Base-by-base conservation (phyloP, 1,140 invertebrate genomes). In the Bombus soroeensis region DNA sequence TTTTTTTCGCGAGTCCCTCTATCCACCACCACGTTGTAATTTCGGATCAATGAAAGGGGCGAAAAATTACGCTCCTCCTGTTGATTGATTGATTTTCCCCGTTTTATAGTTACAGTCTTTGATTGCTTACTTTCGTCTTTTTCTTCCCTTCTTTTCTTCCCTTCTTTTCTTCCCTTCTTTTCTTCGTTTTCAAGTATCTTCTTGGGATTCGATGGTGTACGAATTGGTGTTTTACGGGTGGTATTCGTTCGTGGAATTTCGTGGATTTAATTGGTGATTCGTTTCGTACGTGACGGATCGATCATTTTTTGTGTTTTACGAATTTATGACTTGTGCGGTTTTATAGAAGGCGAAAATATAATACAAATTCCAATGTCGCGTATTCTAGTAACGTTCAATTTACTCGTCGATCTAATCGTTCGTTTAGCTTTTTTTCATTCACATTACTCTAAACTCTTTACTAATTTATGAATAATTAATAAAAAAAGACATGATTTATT, bases 31-130 rank as follows among this genome's bases (percentile, higher is more conserved):
- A 53, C 22, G 71, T 43, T 41, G 47, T 25, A 59, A 81, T 73
- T 82, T 64, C 57, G 28, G 6, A 47, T 37, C 6, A 34, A 73
- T 37, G 4, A 74, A 32, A 81, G 22, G n/a, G n/a, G 77, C 64
- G 77, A 80, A 13, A 80, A 66, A 53, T 47, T 22, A 25, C 41
- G 39, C 22, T 47, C 32, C n/a, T 12, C 13, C 41, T 32, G 57
- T 77, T 15, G 41, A 80, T 70, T 53, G 2, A 80, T 80, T 70
- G 78, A 80, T 80, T 80, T 70, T 80, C 70, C 9, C 9, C 32
- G 10, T 53, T 34, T 18, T n/a, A n/a, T 43, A 15, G 71, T 12
- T 34, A 22, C 3, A 2, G n/a, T n/a, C 10, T 25, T 15, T 53
- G 5, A 41, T 43, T 70, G 34, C 10, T n/a, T 72, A 1, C 28